Evolutionary conservation across 2,888 invertebrate species (phyloP).

Genomic region (Villa cingulata): DNA sequence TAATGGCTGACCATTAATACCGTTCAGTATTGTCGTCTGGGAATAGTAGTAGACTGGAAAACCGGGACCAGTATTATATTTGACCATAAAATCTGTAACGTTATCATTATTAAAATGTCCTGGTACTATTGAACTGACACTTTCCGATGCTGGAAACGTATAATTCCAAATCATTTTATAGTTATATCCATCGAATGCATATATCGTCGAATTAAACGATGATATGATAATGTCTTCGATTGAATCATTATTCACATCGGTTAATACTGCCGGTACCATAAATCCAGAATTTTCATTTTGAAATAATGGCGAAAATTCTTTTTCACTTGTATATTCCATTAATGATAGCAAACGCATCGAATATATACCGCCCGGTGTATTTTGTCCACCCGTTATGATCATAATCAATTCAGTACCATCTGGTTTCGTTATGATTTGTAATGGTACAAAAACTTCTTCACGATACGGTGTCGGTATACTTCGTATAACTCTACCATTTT

Average conservation of each 20-base stretch:
- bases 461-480: constrained; percentile 48
- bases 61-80: constrained; percentile 51
- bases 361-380: constrained; percentile 56
- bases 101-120: constrained; percentile 66
- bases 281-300: constrained; percentile 50
- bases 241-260: constrained; percentile 58
- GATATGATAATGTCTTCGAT: constrained; percentile 59
- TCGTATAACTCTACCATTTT: constrained; percentile 48
- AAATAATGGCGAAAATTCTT: constrained; percentile 43
- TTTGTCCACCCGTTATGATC: constrained; percentile 61
- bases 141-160: constrained; percentile 48
- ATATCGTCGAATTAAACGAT: constrained; percentile 55
- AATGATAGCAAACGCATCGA: constrained; percentile 43
- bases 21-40: constrained; percentile 36
- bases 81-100: constrained; percentile 64
- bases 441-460: constrained; percentile 58
- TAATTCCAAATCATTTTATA: constrained; percentile 60
- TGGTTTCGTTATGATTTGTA: constrained; percentile 47
- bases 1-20: constrained; percentile 27
- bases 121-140: constrained; percentile 61
- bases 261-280: constrained; percentile 50
- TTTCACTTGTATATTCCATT: constrained; percentile 37
- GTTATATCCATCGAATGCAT: constrained; percentile 56
- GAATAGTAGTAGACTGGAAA: constrained; percentile 64
- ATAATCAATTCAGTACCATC: constrained; percentile 50